Base-by-base conservation (phyloP, 2,888 invertebrate genomes). In the Melinaea menophilus region DNA sequence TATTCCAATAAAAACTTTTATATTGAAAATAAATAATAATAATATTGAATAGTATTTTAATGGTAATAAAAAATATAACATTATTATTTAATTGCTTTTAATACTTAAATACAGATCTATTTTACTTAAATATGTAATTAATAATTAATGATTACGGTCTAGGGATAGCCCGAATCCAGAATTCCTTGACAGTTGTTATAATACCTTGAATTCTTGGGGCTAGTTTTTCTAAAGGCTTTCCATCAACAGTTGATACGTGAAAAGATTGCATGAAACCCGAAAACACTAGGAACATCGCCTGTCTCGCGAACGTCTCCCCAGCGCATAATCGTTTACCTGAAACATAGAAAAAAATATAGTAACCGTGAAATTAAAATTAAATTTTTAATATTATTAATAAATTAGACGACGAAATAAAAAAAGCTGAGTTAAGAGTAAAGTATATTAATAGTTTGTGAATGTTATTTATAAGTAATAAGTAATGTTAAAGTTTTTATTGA, bases 271-370 rank as follows among this genome's bases (percentile, higher is more conserved):
- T 85, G 67, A 95, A 84, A 0, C 88, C 89, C 0, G 93, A 75
- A 45, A 93, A 87, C 7, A 93, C 85, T 66, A 93, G 88, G 77
- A 95, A 95, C 78, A 94, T 84, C 69, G 91, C 87, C 69, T 94
- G 94, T 1, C 95, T 88, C 0, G 94, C 92, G 75, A 93, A 94
- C 0, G 94, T 94, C 79, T 95, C 95, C 0, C 95, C 95, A 0
- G 94, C 92, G 73, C 95, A 95, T 0, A 94, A 80, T 37, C 95
- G 88, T 70, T 92, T 92, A 0, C 95, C 94, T 93, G 78, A 0
- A 75, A 76, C 67, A 35, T 7, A 46, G 35, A 46, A 57, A 54
- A 35, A 48, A 13, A 5, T 37, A 37, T 37, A 37, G 7, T 7
- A 37, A 7, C 37, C 7, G 7, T 2, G 37, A 1, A 37, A 37